Evolutionary conservation across 2,888 invertebrate species (phyloP).

Genomic region (Sipha maydis): DNA sequence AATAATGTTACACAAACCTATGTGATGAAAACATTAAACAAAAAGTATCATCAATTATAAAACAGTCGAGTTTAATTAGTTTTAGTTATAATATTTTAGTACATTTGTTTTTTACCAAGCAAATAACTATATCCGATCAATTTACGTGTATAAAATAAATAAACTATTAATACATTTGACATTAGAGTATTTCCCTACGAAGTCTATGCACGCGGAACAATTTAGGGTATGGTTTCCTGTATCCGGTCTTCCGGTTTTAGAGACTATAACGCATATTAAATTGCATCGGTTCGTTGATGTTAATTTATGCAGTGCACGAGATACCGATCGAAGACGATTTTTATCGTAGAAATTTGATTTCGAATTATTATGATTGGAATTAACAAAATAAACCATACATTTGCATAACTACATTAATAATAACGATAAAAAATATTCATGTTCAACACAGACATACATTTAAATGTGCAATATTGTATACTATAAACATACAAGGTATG

Average conservation of each 20-base stretch:
- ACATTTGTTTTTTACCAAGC: too few species aligned
- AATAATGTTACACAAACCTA: too few species aligned
- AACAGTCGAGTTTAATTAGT: too few species aligned
- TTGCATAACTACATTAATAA: background rate
- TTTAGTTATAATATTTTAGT: too few species aligned
- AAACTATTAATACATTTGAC: background rate
- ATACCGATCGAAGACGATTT: background rate
- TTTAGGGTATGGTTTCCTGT: constrained; percentile 58
- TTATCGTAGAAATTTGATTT: background rate
- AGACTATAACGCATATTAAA: constrained; percentile 3
- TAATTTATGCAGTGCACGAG: background rate
- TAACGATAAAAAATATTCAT: background rate
- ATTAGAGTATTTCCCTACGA: background rate
- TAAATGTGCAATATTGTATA: too few species aligned
- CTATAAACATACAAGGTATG: too few species aligned
- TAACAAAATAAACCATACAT: background rate
- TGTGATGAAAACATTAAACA: too few species aligned
- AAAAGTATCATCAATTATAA: too few species aligned
- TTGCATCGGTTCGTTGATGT: background rate
- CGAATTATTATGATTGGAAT: background rate
- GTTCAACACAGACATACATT: too few species aligned
- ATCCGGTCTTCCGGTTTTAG: constrained; percentile 39
- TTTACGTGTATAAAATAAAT: background rate
- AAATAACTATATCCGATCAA: too few species aligned
- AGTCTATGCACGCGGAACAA: constrained; percentile 59